Evolutionary conservation across 2,113 vertebrate genomes (phyloP), one percentile per base, ranked within the genome.

Genomic region (Pollachius pollachius): DNA sequence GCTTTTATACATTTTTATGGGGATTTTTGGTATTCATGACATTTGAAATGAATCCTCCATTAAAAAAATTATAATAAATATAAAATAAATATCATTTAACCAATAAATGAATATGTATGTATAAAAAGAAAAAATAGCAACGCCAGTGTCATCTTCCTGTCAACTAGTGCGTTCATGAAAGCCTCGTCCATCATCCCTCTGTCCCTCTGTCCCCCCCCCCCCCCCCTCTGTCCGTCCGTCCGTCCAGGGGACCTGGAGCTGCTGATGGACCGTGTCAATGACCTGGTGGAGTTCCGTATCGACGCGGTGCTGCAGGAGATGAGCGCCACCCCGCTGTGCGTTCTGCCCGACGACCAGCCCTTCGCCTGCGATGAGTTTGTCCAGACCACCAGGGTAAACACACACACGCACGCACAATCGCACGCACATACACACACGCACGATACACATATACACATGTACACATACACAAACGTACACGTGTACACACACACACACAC

Each of bases 221-320:
- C 13, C 25, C 0, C 2, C 30, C 30, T 34, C 23, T 34, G 30
- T 23, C 23, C 23, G 23, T 23, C 23, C 3, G 30, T 34, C 30
- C 85, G 74, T 82, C 37, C 70, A 94, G 96, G 73, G 76, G 90
- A 90, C 21, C 82, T 99, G 74, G 96, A 98, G 79, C 82, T 95
- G 73, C 60, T 98, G 65, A 81, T 97, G 66, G 91, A 96, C 90
- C 89, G 82, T 69, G 92, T 94, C 72, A 95, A 92, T 3, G 93
- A 98, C 72, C 74, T 98, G 85, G 83, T 96, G 70, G 94, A 96
- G 86, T 98, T 96, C 81, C 91, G 94, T 71, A 95, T 99, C 16
- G 90, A 94, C 4, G 91, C 92, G 2, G 79, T 95, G 0, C 86
- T 98, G 62, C 94, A 94, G 75, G 95, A 96, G 71, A 98, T 99